A percentile compares a stretch with the other conserved stretches of the same genome.
These are phyloP conservation scores for Quadroppia sp. DNA, from an alignment of 2,888 invertebrate species.

Conservation along the genomic window DNA sequence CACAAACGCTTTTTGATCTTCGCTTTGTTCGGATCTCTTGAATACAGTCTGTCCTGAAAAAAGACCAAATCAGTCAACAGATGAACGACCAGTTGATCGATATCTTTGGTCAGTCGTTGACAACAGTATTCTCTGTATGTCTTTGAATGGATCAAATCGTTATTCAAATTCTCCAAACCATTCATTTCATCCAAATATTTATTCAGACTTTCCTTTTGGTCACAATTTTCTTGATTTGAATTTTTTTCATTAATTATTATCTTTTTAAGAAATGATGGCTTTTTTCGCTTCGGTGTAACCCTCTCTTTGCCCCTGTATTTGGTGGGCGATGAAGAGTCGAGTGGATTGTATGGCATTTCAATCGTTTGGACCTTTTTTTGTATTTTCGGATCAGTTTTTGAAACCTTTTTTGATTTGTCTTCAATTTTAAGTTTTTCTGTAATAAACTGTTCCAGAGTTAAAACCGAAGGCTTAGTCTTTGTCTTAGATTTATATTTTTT, in stretches of 20 bases:
- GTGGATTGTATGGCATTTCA: not conserved
- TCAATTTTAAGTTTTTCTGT: constrained; percentile 14
- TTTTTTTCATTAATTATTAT: constrained; percentile 48
- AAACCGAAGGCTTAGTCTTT: not conserved
- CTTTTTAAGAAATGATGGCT: constrained; percentile 56
- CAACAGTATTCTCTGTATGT: constrained; percentile 58
- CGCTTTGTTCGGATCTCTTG: constrained; percentile 60
- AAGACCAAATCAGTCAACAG: constrained; percentile 60
- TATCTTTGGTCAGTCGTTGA: constrained; percentile 59
- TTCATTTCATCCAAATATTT: not conserved
- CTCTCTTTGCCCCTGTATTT: constrained; percentile 57
- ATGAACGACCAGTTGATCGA: constrained; percentile 56
- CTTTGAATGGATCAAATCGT: not conserved
- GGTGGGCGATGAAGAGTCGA: constrained; percentile 53
- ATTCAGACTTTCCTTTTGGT: not conserved
- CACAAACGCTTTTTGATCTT: constrained; percentile 59
- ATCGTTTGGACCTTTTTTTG: not conserved
- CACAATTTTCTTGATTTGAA: not conserved
- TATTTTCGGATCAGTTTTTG: not conserved
- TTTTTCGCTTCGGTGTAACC: constrained; percentile 53
- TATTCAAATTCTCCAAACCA: constrained; percentile 42
- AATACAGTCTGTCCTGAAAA: constrained; percentile 62
- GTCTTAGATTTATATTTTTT: not conserved
- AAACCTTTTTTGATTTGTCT: not conserved
- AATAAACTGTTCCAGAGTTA: constrained; percentile 29